Percentiles rank a stretch among this genome's conserved stretches.
phyloP scores from a whole-genome alignment of 2,888 invertebrate genomes.

The Dicyrtomina minuta region DNA sequence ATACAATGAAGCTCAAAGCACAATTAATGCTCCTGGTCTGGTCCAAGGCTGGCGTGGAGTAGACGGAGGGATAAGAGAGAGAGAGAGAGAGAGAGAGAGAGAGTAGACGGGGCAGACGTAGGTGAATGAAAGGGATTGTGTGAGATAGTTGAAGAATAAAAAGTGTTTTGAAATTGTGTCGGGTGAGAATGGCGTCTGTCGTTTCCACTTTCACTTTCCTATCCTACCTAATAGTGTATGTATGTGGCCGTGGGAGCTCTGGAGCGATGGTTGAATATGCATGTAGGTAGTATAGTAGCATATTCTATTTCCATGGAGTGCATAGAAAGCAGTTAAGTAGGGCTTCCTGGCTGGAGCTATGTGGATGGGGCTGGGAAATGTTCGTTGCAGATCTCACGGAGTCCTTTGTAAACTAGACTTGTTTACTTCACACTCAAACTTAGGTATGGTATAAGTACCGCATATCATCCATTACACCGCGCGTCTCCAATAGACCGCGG shows the following conservation, averaged over 20 bases:
- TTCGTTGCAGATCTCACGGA: not conserved
- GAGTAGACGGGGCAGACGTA: not conserved
- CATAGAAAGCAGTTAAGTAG: not conserved
- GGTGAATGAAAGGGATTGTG: not conserved
- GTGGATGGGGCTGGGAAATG: conserved; percentile 7
- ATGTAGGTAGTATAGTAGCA: too few species aligned
- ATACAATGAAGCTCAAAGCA: too few species aligned
- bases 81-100: not conserved
- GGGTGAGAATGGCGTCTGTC: not conserved
- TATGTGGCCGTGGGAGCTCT: too few species aligned
- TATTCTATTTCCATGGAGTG: too few species aligned
- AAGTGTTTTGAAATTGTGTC: conserved; percentile 4
- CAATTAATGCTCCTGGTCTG: too few species aligned
- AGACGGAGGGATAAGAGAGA: not conserved
- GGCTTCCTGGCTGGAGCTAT: too few species aligned
- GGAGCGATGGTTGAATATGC: too few species aligned
- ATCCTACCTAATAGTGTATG: too few species aligned
- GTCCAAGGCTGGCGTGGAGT: not conserved
- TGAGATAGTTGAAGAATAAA: not conserved
- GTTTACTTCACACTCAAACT: conserved; percentile 18
- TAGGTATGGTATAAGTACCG: too few species aligned
- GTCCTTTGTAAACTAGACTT: conserved; percentile 21
- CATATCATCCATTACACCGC: too few species aligned
- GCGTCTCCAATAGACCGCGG: too few species aligned
- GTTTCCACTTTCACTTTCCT: not conserved